These are phyloP conservation scores for Xiphydria camelus DNA, from an alignment of 2,888 invertebrate species.

Conservation along the genomic window DNA sequence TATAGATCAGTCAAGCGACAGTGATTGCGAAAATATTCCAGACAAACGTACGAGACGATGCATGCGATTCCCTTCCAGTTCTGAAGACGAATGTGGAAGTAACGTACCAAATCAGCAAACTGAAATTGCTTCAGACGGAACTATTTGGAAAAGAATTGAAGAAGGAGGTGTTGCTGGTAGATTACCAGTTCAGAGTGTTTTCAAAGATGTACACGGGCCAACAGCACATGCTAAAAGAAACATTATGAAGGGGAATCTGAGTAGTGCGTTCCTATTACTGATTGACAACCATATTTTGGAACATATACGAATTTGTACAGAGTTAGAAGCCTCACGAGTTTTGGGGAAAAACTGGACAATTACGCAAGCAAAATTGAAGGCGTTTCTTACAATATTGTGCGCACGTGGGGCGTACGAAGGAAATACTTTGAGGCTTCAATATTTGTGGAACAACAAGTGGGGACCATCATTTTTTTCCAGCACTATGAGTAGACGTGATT, in stretches of 20 bases:
- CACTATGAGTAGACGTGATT: constrained; percentile 38
- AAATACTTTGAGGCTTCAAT: constrained; percentile 15
- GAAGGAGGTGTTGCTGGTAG: constrained; percentile 9
- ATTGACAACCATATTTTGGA: constrained; percentile 7
- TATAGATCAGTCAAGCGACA: constrained; percentile 4
- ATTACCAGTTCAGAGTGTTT: constrained; percentile 8
- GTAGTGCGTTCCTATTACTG: constrained; percentile 16
- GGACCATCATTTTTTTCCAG: constrained; percentile 18
- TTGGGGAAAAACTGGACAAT: constrained; percentile 21
- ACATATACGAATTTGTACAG: constrained; percentile 20
- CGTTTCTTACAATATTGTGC: constrained; percentile 22
- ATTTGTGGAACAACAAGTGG: constrained; percentile 22
- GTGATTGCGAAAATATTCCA: constrained; percentile 7
- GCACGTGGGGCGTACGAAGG: constrained; percentile 20
- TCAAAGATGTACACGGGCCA: constrained; percentile 16
- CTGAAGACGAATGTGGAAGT: constrained; percentile 9
- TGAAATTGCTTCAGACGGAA: constrained; percentile 14
- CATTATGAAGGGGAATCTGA: constrained; percentile 14
- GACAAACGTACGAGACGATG: constrained; percentile 16
- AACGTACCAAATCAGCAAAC: constrained; percentile 10
- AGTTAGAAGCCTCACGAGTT: constrained; percentile 21
- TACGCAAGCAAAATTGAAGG: constrained; percentile 16
- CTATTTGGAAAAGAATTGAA: constrained; percentile 9
- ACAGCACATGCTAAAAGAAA: constrained; percentile 20
- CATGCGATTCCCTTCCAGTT: constrained; percentile 8